Percentiles rank a stretch among this genome's conserved stretches.
phyloP scores from a whole-genome alignment of 2,797 vertebrate species.

The Anabas testudineus region DNA sequence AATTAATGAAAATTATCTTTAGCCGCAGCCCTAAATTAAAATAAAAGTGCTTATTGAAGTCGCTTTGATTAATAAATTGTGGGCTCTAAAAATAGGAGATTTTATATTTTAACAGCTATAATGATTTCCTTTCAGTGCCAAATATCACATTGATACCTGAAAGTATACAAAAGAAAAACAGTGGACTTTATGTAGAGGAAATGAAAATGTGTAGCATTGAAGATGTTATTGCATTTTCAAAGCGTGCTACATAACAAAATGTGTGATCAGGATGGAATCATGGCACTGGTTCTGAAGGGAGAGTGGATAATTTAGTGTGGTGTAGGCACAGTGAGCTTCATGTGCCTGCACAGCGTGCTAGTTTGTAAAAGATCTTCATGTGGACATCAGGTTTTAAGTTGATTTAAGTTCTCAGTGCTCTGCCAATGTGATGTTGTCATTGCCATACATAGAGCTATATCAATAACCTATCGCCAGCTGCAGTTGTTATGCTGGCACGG shows the following conservation, averaged over 20 bases:
- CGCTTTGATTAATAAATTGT: too few relatives aligned
- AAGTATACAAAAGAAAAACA: background rate
- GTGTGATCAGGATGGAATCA: background rate
- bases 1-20: too few relatives aligned
- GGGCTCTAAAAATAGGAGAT: too few relatives aligned
- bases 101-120: too few relatives aligned
- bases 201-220: too few relatives aligned
- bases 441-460: constrained; percentile 50
- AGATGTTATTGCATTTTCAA: too few relatives aligned
- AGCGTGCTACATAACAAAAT: too few relatives aligned
- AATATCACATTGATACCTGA: too few relatives aligned
- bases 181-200: background rate
- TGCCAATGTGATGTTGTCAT: constrained; percentile 26
- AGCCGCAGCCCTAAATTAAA: too few relatives aligned
- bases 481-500: constrained; percentile 57
- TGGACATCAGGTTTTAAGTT: background rate
- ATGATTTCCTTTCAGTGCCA: too few relatives aligned
- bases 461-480: constrained; percentile 61
- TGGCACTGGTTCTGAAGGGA: background rate
- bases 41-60: too few relatives aligned
- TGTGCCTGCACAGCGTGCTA: background rate
- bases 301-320: background rate
- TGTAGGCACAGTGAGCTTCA: background rate
- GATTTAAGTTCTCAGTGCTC: background rate
- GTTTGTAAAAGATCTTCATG: background rate